Base-by-base conservation (phyloP, 1,140 invertebrate genomes). In the Melanaphis sacchari region DNA sequence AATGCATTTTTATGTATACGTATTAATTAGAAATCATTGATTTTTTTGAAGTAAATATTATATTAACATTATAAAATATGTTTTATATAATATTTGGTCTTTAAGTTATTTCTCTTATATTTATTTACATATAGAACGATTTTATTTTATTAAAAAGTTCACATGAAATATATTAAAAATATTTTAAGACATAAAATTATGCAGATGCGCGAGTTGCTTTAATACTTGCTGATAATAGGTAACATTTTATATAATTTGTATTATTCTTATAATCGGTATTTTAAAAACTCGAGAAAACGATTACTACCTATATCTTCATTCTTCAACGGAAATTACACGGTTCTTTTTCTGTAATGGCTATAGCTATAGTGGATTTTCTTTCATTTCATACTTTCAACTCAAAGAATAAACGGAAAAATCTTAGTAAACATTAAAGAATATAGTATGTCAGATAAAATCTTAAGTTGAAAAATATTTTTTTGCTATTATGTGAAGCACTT, bases 241-340 rank as follows among this genome's bases (percentile, higher is more conserved):
- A 76, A 11, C 31, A 76, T 76, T 18, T 49, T 49, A 6, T 76
- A n/a, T n/a, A n/a, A 76, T 76, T 76, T 76, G 0, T 76, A 36
- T 76, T 76, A 76, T 76, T 15, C 7, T 31, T 76, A 11, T 66
- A n/a, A 15, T 76, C 31, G 59, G n/a, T 76, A 76, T 76, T 76
- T 76, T 76, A 76, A n/a, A 76, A n/a, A 76, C 59, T 76, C 59
- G n/a, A 76, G 11, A 76, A 76, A 76, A 76, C 59, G 59, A 76
- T 36, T 76, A n/a, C 59, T 76, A 76, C n/a, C n/a, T n/a, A n/a
- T n/a, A n/a, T n/a, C n/a, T n/a, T n/a, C n/a, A n/a, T n/a, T 76
- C n/a, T 76, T 76, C 31, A 76, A 76, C 59, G 59, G 59, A 76
- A 76, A 76, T 76, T 31, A 76, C 31, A 76, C 15, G 18, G 59